These are phyloP conservation scores for Sciaenops ocellatus DNA, from an alignment of 2,797 vertebrate species.

Conservation along the genomic window DNA sequence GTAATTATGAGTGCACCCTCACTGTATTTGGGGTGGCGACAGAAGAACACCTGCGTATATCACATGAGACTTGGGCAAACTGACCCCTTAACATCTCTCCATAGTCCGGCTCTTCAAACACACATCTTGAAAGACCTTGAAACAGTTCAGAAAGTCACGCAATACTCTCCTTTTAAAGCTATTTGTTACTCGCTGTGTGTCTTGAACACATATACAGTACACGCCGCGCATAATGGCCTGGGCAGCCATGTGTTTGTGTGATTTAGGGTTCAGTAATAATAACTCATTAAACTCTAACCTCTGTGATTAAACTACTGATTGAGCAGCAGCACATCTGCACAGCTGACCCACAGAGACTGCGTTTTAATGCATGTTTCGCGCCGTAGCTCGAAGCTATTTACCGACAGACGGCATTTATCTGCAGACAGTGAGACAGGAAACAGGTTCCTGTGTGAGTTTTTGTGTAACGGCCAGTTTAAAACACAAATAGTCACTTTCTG, in stretches of 20 bases:
- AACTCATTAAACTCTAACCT: conserved; percentile 77
- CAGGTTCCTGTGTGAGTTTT: background rate
- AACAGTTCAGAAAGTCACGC: conserved; percentile 40
- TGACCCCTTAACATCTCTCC: conserved; percentile 1
- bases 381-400: conserved; percentile 66
- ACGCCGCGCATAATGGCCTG: conserved; percentile 30
- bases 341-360: conserved; percentile 39
- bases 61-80: conserved; percentile 21
- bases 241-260: conserved; percentile 66
- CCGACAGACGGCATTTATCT: conserved; percentile 52
- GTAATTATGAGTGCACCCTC: background rate
- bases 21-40: background rate
- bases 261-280: conserved; percentile 74
- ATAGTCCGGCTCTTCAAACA: conserved; percentile 26
- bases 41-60: conserved; percentile 9
- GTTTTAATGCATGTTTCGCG: conserved; percentile 6
- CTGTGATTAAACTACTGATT: conserved; percentile 77
- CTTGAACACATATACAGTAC: conserved; percentile 41
- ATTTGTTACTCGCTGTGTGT: conserved; percentile 56
- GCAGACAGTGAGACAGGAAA: conserved; percentile 38
- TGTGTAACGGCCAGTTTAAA: background rate
- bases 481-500: background rate
- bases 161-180: conserved; percentile 12
- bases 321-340: conserved; percentile 66
- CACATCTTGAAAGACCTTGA: conserved; percentile 43